A percentile compares a stretch with the other conserved stretches of the same genome.
Evolutionary conservation across 1,140 invertebrate genomes (phyloP).

Genomic region (Cydia fagiglandana): DNA sequence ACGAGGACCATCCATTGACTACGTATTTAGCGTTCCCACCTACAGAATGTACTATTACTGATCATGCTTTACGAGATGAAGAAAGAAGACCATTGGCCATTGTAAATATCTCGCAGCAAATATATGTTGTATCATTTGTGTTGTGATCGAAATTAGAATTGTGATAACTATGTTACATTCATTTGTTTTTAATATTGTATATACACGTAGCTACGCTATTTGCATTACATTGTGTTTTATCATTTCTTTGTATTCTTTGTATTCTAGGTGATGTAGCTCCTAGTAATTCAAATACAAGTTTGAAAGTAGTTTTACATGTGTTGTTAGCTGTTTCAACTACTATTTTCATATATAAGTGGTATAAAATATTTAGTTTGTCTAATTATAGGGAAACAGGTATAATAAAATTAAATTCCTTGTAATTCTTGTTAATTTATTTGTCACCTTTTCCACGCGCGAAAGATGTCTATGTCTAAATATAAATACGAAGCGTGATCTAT

Average conservation of each 20-base stretch:
- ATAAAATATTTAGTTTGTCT: constrained; percentile 13
- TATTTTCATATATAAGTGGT: neutral
- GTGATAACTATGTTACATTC: constrained; percentile 65
- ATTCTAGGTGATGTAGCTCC: constrained; percentile 9
- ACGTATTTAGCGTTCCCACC: constrained; percentile 75
- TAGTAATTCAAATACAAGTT: constrained; percentile 9
- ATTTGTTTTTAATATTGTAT: constrained; percentile 42
- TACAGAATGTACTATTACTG: constrained; percentile 77
- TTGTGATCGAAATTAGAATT: constrained; percentile 68
- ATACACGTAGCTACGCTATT: constrained; percentile 42
- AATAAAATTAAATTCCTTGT: constrained; percentile 26
- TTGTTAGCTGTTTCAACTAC: neutral
- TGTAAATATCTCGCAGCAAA: constrained; percentile 66
- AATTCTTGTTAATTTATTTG: constrained; percentile 31
- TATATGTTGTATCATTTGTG: constrained; percentile 62
- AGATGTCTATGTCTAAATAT: neutral
- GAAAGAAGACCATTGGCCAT: constrained; percentile 47
- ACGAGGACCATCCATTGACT: constrained; percentile 69
- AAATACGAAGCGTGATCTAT: neutral
- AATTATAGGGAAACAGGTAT: constrained; percentile 17
- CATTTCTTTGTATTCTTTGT: constrained; percentile 20
- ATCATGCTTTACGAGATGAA: constrained; percentile 45
- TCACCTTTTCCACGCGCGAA: constrained; percentile 14
- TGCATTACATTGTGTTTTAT: constrained; percentile 32
- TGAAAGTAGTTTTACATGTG: constrained; percentile 1